phyloP scores from a whole-genome alignment of 1,140 invertebrate species.

The Dreissena polymorpha region DNA sequence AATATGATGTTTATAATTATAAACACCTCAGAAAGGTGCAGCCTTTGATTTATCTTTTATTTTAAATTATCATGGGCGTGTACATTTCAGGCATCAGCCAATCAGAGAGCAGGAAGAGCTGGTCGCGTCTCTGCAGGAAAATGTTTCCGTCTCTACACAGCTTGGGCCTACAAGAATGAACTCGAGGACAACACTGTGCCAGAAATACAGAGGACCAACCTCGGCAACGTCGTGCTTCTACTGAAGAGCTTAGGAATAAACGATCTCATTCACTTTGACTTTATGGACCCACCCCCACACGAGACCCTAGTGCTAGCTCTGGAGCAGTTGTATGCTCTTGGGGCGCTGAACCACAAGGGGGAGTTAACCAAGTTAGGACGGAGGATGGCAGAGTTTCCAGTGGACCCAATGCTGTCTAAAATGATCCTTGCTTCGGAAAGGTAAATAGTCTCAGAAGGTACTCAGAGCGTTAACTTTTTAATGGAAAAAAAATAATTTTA shows the following conservation, averaged over 20 bases:
- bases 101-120: constrained; percentile 78
- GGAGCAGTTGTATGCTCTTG: constrained; percentile 98
- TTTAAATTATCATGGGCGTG: too few species aligned
- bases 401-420: constrained; percentile 99
- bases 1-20: too few species aligned
- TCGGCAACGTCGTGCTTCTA: constrained; percentile 80
- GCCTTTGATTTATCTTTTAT: too few species aligned
- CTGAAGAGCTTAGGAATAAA: constrained; percentile 86
- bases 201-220: constrained; percentile 83
- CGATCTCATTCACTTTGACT: constrained; percentile 99
- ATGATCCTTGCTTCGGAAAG: constrained; percentile 99
- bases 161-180: constrained; percentile 98
- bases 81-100: constrained; percentile 74
- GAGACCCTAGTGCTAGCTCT: constrained; percentile 96
- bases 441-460: constrained; percentile 78
- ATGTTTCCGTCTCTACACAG: constrained; percentile 95
- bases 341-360: constrained; percentile 98
- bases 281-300: constrained; percentile 98
- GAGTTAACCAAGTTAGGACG: constrained; percentile 98
- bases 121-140: constrained; percentile 86
- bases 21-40: too few species aligned
- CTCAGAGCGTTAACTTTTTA: too few species aligned
- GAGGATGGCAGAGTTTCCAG: constrained; percentile 99
- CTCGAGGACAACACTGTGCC: constrained; percentile 98
- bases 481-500: too few species aligned